Percentiles rank a stretch among this genome's conserved stretches.
Conservation (phyloP, 2,888 invertebrate species). For the Spodoptera picta region DNA sequence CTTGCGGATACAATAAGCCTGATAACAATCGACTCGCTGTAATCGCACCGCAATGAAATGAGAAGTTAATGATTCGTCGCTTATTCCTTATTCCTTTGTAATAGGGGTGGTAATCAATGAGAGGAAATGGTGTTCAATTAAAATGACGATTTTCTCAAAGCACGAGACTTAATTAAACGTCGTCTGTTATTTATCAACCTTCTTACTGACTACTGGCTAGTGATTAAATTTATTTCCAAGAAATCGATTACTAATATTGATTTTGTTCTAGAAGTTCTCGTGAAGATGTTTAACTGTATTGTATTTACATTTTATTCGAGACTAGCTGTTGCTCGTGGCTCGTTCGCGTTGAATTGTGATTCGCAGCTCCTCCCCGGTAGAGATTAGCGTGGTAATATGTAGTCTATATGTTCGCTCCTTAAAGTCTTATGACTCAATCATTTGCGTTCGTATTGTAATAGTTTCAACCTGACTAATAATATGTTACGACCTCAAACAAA, state of each 20-base stretch:
- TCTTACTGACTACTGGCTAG: slow-evolving; percentile 1
- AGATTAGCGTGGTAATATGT: too few species aligned
- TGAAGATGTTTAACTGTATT: too few species aligned
- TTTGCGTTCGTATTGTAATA: too few species aligned
- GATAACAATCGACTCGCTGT: slow-evolving; percentile 63
- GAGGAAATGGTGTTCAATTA: slow-evolving; percentile 63
- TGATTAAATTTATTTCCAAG: too few species aligned
- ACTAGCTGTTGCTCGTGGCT: too few species aligned
- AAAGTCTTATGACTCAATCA: too few species aligned
- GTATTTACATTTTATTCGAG: too few species aligned
- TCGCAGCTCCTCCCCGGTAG: too few species aligned
- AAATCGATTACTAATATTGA: neutral
- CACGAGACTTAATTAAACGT: slow-evolving; percentile 33
- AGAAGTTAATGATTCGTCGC: slow-evolving; percentile 75
- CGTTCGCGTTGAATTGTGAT: too few species aligned
- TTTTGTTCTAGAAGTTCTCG: neutral
- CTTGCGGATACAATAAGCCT: slow-evolving; percentile 56
- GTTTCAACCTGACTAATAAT: slow-evolving; percentile 20
- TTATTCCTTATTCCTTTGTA: slow-evolving; percentile 72
- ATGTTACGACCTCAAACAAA: slow-evolving; percentile 12
- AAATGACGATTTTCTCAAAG: slow-evolving; percentile 54
- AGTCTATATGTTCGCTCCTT: too few species aligned
- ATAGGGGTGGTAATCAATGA: slow-evolving; percentile 64
- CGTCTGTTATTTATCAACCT: slow-evolving; percentile 29
- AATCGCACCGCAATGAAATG: slow-evolving; percentile 67